These are phyloP conservation scores for Acanthisitta chloris DNA, from an alignment of 2,113 vertebrate species.

Conservation along the genomic window DNA sequence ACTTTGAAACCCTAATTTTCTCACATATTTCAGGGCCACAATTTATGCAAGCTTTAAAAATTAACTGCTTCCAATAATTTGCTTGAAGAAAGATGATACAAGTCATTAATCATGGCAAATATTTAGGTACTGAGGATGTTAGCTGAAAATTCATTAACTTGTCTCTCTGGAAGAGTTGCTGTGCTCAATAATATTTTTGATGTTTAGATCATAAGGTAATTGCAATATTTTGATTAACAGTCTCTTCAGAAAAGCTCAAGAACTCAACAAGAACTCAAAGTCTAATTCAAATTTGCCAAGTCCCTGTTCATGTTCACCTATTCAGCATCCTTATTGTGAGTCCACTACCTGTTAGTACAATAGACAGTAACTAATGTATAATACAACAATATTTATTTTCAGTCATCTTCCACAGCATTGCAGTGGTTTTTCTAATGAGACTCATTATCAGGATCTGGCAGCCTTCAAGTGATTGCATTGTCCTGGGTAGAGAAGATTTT, in stretches of 20 bases:
- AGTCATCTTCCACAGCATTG: background rate
- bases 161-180: background rate
- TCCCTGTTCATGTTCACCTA: background rate
- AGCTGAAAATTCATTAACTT: conserved; percentile 17
- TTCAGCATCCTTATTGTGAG: background rate
- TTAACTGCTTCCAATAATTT: background rate
- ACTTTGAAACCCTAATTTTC: background rate
- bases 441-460: background rate
- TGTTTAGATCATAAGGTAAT: background rate
- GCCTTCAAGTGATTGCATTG: background rate
- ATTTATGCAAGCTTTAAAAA: background rate
- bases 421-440: background rate
- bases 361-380: background rate
- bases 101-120: conserved; percentile 5
- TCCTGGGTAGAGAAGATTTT: background rate
- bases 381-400: background rate
- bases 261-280: background rate
- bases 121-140: background rate
- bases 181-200: background rate
- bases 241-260: background rate
- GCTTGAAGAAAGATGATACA: conserved; percentile 3
- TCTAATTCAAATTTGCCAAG: background rate
- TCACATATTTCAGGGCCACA: background rate
- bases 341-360: background rate
- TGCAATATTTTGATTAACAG: background rate